Evolutionary conservation across 2,888 invertebrate species (phyloP).

Genomic region (Agonopterix alstromeriana): DNA sequence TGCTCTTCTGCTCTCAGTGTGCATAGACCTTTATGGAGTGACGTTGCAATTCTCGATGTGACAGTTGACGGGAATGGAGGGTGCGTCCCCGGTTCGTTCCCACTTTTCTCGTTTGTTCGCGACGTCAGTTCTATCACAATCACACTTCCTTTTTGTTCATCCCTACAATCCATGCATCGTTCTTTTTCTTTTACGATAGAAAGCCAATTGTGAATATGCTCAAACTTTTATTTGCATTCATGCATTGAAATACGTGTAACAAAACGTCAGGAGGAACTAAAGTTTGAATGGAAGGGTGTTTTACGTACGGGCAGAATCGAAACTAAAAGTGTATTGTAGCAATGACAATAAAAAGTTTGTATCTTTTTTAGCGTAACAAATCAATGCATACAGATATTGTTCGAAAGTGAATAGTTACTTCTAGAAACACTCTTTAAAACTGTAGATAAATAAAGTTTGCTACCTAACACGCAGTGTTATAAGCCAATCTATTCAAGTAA

Average conservation of each 20-base stretch:
- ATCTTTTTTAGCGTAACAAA: too few species aligned
- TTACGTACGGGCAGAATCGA: too few species aligned
- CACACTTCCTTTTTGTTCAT: slow-evolving; percentile 11
- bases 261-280: neutral
- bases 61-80: slow-evolving; percentile 38
- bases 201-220: neutral
- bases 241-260: neutral
- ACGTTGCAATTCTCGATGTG: slow-evolving; percentile 33
- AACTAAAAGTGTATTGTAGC: too few species aligned
- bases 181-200: neutral
- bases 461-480: too few species aligned
- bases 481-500: too few species aligned
- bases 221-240: neutral
- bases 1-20: neutral
- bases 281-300: neutral
- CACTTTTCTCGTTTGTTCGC: slow-evolving; percentile 18
- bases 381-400: too few species aligned
- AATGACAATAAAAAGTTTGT: too few species aligned
- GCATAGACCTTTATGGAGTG: slow-evolving; percentile 7
- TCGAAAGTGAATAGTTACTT: too few species aligned
- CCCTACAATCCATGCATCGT: slow-evolving; percentile 5
- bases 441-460: too few species aligned
- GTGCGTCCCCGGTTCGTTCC: slow-evolving; percentile 5
- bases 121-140: slow-evolving; percentile 20
- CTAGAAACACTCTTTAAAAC: too few species aligned